Evolutionary conservation across 2,113 vertebrate genomes (phyloP), one percentile per base, ranked within the genome.

Genomic region (Pluvialis apricaria): DNA sequence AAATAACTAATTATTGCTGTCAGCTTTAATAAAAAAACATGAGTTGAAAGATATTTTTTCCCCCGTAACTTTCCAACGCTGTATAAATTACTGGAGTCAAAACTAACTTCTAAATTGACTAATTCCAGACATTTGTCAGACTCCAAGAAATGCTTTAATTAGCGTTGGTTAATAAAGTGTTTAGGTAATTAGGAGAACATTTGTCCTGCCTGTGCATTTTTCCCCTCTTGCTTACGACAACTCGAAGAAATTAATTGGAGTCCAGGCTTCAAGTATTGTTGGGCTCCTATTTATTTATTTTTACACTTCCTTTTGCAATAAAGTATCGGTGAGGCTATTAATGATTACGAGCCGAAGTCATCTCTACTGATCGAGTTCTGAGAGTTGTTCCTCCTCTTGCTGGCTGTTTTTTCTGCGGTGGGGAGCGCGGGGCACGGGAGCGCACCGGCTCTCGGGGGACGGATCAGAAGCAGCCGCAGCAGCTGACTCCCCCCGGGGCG

Each of bases 71-170:
- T 96, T 97, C 92, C 70, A 60, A 65, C 22, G 36, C 81, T 83
- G 95, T 96, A 97, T 96, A 97, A 97, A 98, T 98, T 97, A 95
- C 73, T 28, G 15, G 76, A 93, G 64, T 97, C 97, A 96, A 96
- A 98, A 97, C 95, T 94, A 97, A 97, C 98, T 98, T 98, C 97
- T 92, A 96, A 95, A 97, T 91, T 96, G 98, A 97, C 95, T 97
- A 98, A 97, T 97, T 97, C 97, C 96, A 96, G 97, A 94, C 96
- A 96, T 98, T 98, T 97, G 96, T 98, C 98, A 97, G 97, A 97
- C 96, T 97, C 96, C 93, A 91, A 97, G 97, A 97, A 97, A 96
- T 64, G 96, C 96, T 97, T 98, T 98, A 98, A 98, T 98, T 98
- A 98, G 97, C 9, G 1, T 44, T 85, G 91, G 95, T 97, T 98